Conservation (phyloP, 2,888 invertebrate species). For the Hydrotaea cyrtoneurina region DNA sequence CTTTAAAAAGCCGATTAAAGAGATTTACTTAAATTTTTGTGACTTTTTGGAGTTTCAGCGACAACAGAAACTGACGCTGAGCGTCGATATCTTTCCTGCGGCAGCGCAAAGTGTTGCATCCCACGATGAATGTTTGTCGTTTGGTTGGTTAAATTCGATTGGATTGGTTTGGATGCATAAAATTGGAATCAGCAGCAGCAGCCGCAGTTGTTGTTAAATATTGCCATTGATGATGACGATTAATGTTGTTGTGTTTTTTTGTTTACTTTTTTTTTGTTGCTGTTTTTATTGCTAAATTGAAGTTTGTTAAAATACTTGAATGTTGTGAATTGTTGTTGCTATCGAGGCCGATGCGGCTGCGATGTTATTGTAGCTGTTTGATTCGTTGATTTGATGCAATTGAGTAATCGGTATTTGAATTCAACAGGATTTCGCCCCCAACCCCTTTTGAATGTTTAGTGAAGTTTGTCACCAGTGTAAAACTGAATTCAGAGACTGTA, state of each 20-base stretch:
- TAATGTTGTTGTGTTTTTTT: constrained; percentile 15
- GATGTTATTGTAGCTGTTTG: neutral
- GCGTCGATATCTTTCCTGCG: neutral
- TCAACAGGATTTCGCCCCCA: constrained; percentile 44
- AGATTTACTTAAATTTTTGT: constrained; percentile 43
- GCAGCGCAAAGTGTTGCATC: constrained; percentile 55
- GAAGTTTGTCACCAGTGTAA: too few species aligned
- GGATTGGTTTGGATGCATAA: neutral
- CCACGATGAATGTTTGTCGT: constrained; percentile 42
- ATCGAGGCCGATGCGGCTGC: neutral
- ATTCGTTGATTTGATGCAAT: constrained; percentile 53
- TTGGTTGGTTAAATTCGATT: neutral
- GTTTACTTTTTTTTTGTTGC: too few species aligned
- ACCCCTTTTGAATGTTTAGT: constrained; percentile 41
- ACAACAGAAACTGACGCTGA: neutral
- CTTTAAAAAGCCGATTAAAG: constrained; percentile 66
- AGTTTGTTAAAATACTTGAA: neutral
- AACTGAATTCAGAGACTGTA: too few species aligned
- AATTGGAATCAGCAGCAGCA: constrained; percentile 29
- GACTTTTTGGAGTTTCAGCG: constrained; percentile 9
- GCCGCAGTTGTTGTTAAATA: constrained; percentile 40
- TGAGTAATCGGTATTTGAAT: constrained; percentile 61
- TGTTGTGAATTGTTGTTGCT: neutral
- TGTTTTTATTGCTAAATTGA: neutral
- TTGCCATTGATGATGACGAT: constrained; percentile 21